phyloP scores from a whole-genome alignment of 2,797 vertebrate genomes.

The Acomys russatus region DNA sequence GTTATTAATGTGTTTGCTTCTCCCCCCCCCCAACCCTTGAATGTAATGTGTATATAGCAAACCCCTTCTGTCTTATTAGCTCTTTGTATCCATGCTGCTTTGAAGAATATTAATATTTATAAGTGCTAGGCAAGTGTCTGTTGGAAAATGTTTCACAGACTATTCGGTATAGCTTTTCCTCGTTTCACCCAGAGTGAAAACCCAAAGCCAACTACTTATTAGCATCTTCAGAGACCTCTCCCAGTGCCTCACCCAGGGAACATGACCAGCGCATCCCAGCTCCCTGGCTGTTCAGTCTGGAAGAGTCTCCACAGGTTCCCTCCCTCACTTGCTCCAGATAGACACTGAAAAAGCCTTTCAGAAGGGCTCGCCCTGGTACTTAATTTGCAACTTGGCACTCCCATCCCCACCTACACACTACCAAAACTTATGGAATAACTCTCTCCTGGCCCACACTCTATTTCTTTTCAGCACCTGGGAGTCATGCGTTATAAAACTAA shows the following conservation, averaged over 20 bases:
- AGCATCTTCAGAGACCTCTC: not conserved
- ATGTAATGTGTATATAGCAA: not conserved
- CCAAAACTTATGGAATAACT: too few species aligned
- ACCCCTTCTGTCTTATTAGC: not conserved
- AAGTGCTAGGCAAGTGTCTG: not conserved
- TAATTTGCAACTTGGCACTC: not conserved
- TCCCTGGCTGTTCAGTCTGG: not conserved
- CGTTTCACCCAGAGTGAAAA: conserved; percentile 1
- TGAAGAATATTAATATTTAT: not conserved
- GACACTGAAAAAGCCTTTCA: not conserved
- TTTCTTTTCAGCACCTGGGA: not conserved
- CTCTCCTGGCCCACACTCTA: not conserved
- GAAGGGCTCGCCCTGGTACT: not conserved
- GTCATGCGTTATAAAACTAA: not conserved
- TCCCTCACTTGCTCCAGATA: not conserved
- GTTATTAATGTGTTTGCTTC: not conserved
- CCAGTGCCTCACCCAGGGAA: not conserved
- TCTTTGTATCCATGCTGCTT: not conserved
- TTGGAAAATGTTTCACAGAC: not conserved
- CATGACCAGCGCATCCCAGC: not conserved
- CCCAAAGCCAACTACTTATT: not conserved
- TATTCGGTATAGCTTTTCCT: not conserved
- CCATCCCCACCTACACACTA: not conserved
- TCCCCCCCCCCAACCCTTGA: not conserved
- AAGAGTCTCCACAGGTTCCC: not conserved